phyloP scores from a whole-genome alignment of 2,888 invertebrate species.

The Lasioglossum lativentre region DNA sequence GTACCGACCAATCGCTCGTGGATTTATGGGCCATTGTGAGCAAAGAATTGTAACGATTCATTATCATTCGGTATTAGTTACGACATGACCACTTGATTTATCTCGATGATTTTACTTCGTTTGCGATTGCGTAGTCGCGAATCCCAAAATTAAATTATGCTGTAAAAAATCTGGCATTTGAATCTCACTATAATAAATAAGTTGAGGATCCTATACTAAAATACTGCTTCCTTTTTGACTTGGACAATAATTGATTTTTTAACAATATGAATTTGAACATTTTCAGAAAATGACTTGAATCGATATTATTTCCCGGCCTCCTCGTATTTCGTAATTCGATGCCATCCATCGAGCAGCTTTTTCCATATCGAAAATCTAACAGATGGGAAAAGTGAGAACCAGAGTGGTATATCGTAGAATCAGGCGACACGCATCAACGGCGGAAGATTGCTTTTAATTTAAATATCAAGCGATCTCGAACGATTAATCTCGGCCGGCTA shows the following conservation, averaged over 20 bases:
- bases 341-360: not conserved
- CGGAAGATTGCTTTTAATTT: conserved; percentile 71
- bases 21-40: conserved; percentile 61
- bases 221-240: not conserved
- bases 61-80: conserved; percentile 39
- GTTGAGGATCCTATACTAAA: not conserved
- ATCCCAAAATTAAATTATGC: not conserved
- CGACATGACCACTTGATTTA: conserved; percentile 1
- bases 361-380: not conserved
- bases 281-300: not conserved
- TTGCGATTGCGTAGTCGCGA: not conserved
- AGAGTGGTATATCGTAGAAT: not conserved
- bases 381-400: not conserved
- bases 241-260: not conserved
- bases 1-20: conserved; percentile 67
- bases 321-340: not conserved
- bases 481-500: conserved; percentile 68
- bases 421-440: conserved; percentile 41
- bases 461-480: conserved; percentile 68
- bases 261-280: not conserved
- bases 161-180: not conserved
- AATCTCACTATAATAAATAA: not conserved
- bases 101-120: not conserved
- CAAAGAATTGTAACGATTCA: conserved; percentile 37
- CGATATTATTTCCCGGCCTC: not conserved